These are phyloP conservation scores for Platanista minor DNA, from an alignment of 2,113 vertebrate species.

Conservation along the genomic window DNA sequence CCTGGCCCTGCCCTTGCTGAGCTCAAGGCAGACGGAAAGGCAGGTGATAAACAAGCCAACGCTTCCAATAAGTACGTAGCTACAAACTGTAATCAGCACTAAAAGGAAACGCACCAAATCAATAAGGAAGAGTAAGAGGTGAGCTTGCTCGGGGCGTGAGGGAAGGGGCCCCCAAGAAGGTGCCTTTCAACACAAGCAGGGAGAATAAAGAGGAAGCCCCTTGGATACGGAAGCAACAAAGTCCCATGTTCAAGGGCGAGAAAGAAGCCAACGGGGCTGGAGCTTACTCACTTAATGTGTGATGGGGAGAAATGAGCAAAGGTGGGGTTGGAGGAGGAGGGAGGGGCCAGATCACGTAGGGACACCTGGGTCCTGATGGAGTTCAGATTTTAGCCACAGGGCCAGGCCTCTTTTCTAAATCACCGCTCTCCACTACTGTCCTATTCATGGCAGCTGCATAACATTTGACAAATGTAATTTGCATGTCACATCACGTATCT, in stretches of 20 bases:
- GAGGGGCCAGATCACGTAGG: fast-evolving
- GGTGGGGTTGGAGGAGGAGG: background rate
- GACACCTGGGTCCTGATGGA: background rate
- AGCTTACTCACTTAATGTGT: too few species aligned
- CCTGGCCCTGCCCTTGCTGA: background rate
- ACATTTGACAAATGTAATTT: background rate
- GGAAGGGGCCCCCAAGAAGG: background rate
- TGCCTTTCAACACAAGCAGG: background rate
- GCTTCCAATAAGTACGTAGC: background rate
- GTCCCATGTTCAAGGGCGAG: background rate
- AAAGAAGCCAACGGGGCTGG: background rate
- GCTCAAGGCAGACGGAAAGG: background rate
- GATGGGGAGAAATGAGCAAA: background rate
- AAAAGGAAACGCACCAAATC: background rate
- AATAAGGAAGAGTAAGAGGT: background rate
- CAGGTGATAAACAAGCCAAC: background rate
- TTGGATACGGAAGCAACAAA: background rate
- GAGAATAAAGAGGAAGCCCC: background rate
- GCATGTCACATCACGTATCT: background rate
- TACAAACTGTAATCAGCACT: background rate
- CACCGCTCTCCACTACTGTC: too few species aligned
- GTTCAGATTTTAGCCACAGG: background rate
- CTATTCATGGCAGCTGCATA: background rate
- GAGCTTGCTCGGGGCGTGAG: background rate
- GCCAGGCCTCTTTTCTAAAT: background rate